Evolutionary conservation across 1,140 invertebrate species (phyloP), one percentile per base, ranked within the genome.

Genomic region (Acromyrmex echinatior): DNA sequence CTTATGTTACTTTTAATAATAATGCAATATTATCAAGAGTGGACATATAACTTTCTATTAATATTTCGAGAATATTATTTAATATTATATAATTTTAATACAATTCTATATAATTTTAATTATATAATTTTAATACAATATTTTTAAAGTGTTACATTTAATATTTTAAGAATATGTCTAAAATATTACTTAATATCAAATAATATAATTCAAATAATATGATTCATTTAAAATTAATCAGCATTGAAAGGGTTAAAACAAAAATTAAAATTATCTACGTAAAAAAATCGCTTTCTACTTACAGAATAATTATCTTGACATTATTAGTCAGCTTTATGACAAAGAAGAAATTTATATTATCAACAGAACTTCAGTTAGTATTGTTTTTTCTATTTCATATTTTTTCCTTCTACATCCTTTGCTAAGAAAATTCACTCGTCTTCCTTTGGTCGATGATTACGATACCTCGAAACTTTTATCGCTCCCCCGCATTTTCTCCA

Each of bases 401-500:
- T 78, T 39, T 58, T n/a, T 45, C 45, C 10, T 35, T 60, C 39
- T 51, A 6, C 12, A 16, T 12, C 1, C 16, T 10, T 31, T 14
- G 9, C 12, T 68, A 45, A 68, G 65, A 70, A 51, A 70, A 70
- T 31, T 68, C 31, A 68, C 12, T n/a, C 21, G 31, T 56, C 39
- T 62, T 62, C 31, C n/a, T 82, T 62, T 9, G 2, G n/a, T 63
- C 45, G 39, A 76, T 84, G 25, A 28, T 25, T 18, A 74, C 25
- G 25, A 74, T 82, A 60, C 25, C 18, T 87, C 66, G 45, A 51
- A 18, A 21, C 35, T 58, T 87, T 84, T 87, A 90, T 90, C 88
- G 88, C 39, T 58, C 86, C 71, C 78, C 71, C n/a, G 18, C 45
- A 63, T 82, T 85, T 90, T 87, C 70, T 84, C 62, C 14, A 71